Base-by-base conservation (phyloP, 2,888 invertebrate genomes). In the Aspidapion aeneum region DNA sequence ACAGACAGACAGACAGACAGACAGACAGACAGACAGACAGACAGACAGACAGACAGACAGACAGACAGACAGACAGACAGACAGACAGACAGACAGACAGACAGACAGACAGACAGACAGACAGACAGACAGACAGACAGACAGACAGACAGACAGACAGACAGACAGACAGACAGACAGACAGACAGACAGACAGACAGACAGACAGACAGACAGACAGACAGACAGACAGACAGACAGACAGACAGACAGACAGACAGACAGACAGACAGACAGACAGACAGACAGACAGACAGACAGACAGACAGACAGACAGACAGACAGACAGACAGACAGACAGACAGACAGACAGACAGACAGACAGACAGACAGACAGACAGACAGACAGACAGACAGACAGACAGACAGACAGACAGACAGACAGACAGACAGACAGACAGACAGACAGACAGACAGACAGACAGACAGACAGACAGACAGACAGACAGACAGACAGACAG, bases 211-310 rank as follows among this genome's bases (percentile, higher is more conserved):
- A 49, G 58, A 58, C 58, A 58, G 58, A 49, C 58, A 49, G 58
- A 58, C 58, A 58, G 58, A 49, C 58, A 58, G 58, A 58, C 58
- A 58, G 58, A 49, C 58, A 58, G 58, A 58, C 58, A 49, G 58
- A 49, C 58, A 58, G 58, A 58, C 58, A 58, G 58, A 49, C 58
- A 49, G 58, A 58, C 58, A 58, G 58, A 49, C 58, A 58, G 58
- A 58, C 58, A 49, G 58, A 49, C 58, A 58, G 58, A 58, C 58
- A 58, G 58, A 49, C 58, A 49, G 58, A 58, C 58, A 58, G 58
- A 49, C 58, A 58, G 58, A 58, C 58, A 49, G 58, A 49, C 58
- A 58, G 58, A 58, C 58, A 58, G 58, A 49, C 58, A 58, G 58
- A 58, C 58, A 49, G 58, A 49, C 58, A 58, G 58, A 58, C 58